phyloP scores from a whole-genome alignment of 2,113 vertebrate genomes.

The Ptyas mucosa region DNA sequence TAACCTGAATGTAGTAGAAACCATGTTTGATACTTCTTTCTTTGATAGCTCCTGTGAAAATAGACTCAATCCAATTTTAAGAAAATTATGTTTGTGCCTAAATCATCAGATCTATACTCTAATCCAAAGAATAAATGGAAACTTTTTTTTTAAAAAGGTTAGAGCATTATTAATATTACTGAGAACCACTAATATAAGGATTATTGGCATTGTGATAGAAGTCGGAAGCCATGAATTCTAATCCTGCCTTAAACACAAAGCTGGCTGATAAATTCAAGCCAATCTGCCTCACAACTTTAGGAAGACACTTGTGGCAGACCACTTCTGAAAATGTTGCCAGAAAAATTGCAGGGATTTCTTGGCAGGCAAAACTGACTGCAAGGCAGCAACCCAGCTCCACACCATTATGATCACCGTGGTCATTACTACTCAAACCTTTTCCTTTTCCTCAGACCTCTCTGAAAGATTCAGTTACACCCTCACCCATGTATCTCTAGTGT shows the following conservation, averaged over 20 bases:
- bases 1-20: background rate
- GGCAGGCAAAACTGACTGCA: background rate
- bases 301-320: background rate
- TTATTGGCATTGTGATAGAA: background rate
- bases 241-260: background rate
- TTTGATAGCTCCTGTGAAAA: background rate
- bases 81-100: background rate
- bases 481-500: background rate
- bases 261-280: background rate
- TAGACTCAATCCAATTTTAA: background rate
- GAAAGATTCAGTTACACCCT: background rate
- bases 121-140: background rate
- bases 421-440: background rate
- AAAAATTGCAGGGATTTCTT: background rate
- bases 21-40: background rate
- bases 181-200: background rate
- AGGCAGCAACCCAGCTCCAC: background rate
- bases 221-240: background rate
- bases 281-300: background rate
- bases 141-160: background rate
- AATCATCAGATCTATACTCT: background rate
- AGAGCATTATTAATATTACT: background rate
- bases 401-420: background rate
- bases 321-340: background rate
- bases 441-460: background rate